Evolutionary conservation across 92 coral and sea anemone genomes (phyloP).

Genomic region (Chrysogorgia sp.): DNA sequence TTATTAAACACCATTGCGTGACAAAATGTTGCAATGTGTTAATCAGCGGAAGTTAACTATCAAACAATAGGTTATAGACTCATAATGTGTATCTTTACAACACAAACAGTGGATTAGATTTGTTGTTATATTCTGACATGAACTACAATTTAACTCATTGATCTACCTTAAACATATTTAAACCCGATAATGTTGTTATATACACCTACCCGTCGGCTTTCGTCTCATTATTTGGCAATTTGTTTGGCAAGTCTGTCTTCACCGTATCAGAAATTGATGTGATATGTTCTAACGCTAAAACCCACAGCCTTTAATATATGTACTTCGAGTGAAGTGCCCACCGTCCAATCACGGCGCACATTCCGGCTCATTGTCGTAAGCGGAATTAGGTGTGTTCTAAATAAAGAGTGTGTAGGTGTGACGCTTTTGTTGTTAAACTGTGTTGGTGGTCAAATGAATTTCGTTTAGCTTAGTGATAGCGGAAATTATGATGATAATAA

Average conservation of each 20-base stretch:
- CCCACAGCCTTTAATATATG: slow-evolving; percentile 19
- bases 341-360: slow-evolving; percentile 35
- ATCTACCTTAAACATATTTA: background rate
- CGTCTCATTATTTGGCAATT: slow-evolving; percentile 5
- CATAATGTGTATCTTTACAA: no score
- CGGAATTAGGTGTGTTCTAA: background rate
- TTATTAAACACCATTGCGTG: no score
- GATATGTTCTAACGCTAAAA: slow-evolving; percentile 4
- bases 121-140: no score
- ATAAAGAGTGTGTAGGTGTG: slow-evolving; percentile 15
- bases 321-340: background rate
- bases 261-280: slow-evolving; percentile 8
- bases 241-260: background rate
- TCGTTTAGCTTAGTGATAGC: background rate
- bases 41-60: no score
- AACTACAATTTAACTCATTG: no score
- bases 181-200: background rate
- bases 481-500: no score
- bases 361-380: slow-evolving; percentile 12
- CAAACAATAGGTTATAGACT: no score
- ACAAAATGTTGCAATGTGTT: no score
- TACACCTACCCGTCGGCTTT: slow-evolving; percentile 30
- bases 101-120: no score
- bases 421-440: background rate
- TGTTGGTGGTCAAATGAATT: slow-evolving; percentile 9